Evolutionary conservation across 1,140 invertebrate genomes (phyloP).

Genomic region (Cyclina sinensis): DNA sequence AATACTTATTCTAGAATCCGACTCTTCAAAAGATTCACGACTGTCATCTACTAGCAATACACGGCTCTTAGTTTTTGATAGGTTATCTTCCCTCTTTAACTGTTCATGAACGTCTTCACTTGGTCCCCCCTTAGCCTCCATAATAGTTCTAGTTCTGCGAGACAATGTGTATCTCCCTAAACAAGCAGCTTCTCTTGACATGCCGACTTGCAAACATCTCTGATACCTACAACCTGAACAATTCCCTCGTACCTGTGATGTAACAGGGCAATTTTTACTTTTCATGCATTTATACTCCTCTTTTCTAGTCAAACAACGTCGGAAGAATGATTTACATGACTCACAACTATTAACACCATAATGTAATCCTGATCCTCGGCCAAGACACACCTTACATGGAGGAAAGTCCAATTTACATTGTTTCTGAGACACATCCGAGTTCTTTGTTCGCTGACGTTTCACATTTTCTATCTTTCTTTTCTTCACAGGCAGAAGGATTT

Average conservation of each 20-base stretch:
- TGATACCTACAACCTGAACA: conserved; percentile 62
- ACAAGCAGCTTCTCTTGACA: conserved; percentile 65
- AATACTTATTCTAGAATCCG: not conserved
- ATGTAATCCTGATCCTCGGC: conserved; percentile 55
- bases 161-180: conserved; percentile 64
- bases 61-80: not conserved
- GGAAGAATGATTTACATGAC: conserved; percentile 65
- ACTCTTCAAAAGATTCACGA: not conserved
- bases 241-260: conserved; percentile 60
- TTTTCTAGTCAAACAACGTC: conserved; percentile 61
- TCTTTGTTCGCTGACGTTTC: conserved; percentile 53
- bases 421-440: conserved; percentile 53
- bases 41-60: not conserved
- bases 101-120: not conserved
- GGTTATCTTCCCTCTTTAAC: not conserved
- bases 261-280: conserved; percentile 46
- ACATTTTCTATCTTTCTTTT: conserved; percentile 57
- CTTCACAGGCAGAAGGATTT: conserved; percentile 48
- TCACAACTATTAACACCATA: conserved; percentile 69
- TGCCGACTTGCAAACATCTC: conserved; percentile 60
- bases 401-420: conserved; percentile 66
- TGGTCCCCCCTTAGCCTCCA: conserved; percentile 59
- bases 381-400: conserved; percentile 60
- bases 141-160: conserved; percentile 55
- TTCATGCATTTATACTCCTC: conserved; percentile 66